Base-by-base conservation (phyloP, 2,888 invertebrate genomes). In the Eupithecia insigniata region DNA sequence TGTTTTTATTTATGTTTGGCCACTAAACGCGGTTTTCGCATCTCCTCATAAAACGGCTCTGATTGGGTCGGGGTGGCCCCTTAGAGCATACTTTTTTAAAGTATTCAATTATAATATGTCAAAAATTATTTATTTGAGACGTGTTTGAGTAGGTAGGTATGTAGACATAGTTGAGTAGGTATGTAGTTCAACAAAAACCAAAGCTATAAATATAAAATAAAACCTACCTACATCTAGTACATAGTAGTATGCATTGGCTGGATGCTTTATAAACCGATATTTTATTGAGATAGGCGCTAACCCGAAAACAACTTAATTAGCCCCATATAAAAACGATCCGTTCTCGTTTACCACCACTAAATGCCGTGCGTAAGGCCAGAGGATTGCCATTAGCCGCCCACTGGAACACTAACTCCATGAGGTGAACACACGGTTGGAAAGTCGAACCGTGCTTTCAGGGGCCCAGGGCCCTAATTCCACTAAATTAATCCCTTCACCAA, bases 381-480 rank as follows among this genome's bases (percentile, higher is more conserved):
- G 67, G 65, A 58, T 72, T 58, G 58, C 66, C 60, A 66, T 62
- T 67, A 16, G n/a, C 51, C 72, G 68, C 72, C 72, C 72, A 72
- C 72, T 66, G 66, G 66, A 39, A 64, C 64, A 71, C 36, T 61
- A 39, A 60, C 60, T 60, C 30, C 60, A 60, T 60, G 60, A 60
- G 8, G 18, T 30, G 30, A 8, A 30, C 12, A 30, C 30, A 60
- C 60, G 60, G 60, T 60, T 12, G 60, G 60, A 30, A 60, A 3
- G 16, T 18, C 60, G 18, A 60, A 7, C 18, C 60, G 18, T 26
- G 22, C 46, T n/a, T 46, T 7, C 18, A 18, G n/a, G 18, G n/a
- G 39, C 39, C 16, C 39, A 18, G n/a, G 18, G n/a, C 16, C 39
- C 16, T 16, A 39, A 1, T 39, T 46, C n/a, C 10, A 4, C 18